Evolutionary conservation across 2,113 vertebrate species (phyloP).

Genomic region (Laticauda colubrina): DNA sequence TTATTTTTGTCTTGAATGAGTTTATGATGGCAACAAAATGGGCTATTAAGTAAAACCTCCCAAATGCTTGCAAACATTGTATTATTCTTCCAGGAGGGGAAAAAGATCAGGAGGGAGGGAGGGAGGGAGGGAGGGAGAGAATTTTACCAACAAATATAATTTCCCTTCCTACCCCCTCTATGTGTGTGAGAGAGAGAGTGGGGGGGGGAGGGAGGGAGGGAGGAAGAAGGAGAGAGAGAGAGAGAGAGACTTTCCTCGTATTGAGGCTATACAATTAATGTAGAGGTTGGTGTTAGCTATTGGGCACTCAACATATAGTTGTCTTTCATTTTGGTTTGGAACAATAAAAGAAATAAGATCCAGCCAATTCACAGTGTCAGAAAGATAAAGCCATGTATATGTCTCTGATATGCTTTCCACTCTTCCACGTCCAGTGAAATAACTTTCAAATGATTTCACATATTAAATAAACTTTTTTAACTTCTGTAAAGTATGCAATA

Average conservation of each 20-base stretch:
- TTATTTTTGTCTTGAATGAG: slow-evolving; percentile 52
- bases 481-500: neutral
- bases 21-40: slow-evolving; percentile 63
- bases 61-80: slow-evolving; percentile 70
- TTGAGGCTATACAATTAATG: slow-evolving; percentile 68
- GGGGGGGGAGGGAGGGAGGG: too few relatives aligned
- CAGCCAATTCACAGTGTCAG: neutral
- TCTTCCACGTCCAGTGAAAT: neutral
- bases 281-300: slow-evolving; percentile 61
- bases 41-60: slow-evolving; percentile 67
- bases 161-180: too few relatives aligned
- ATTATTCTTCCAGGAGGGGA: slow-evolving; percentile 55
- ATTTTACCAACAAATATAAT: too few relatives aligned
- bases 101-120: too few relatives aligned
- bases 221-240: too few relatives aligned
- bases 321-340: slow-evolving; percentile 44
- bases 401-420: neutral
- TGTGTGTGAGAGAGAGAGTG: too few relatives aligned
- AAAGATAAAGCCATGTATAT: slow-evolving; percentile 2
- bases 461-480: neutral
- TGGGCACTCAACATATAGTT: slow-evolving; percentile 48
- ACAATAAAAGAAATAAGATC: slow-evolving; percentile 45
- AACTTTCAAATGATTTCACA: too few relatives aligned
- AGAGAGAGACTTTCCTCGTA: slow-evolving; percentile 46
- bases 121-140: too few relatives aligned